phyloP scores from a whole-genome alignment of 2,888 invertebrate species.

The Limnephilus lunatus region DNA sequence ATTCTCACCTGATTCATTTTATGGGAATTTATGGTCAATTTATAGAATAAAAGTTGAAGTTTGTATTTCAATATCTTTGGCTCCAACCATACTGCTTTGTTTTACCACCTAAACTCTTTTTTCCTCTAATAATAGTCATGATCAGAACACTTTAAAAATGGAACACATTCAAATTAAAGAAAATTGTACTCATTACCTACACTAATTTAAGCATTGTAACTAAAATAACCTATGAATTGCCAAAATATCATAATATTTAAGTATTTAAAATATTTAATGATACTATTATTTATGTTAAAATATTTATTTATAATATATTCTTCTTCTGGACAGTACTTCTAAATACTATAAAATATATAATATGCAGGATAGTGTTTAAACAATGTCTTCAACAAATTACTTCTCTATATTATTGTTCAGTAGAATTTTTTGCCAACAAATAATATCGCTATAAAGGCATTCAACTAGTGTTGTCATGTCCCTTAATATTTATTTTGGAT shows the following conservation, averaged over 20 bases:
- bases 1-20: too few species aligned
- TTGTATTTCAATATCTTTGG: too few species aligned
- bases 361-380: background rate
- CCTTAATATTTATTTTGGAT: background rate
- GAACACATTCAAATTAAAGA: background rate
- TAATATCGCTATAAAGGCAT: background rate
- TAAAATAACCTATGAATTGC: too few species aligned
- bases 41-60: too few species aligned
- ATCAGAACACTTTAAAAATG: background rate
- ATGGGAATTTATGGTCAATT: too few species aligned
- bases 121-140: background rate
- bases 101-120: too few species aligned
- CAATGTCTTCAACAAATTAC: background rate
- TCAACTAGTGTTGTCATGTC: background rate
- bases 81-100: background rate
- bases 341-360: background rate
- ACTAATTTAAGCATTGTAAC: too few species aligned
- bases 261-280: background rate
- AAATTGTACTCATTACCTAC: background rate
- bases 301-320: background rate
- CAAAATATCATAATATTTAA: too few species aligned
- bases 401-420: background rate
- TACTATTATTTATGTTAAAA: background rate
- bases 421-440: background rate
- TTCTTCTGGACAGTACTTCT: background rate